Conservation (phyloP, 30 jellyfish, hydroid and myxozoan genomes). For the Pseudorhiza aurosa region DNA sequence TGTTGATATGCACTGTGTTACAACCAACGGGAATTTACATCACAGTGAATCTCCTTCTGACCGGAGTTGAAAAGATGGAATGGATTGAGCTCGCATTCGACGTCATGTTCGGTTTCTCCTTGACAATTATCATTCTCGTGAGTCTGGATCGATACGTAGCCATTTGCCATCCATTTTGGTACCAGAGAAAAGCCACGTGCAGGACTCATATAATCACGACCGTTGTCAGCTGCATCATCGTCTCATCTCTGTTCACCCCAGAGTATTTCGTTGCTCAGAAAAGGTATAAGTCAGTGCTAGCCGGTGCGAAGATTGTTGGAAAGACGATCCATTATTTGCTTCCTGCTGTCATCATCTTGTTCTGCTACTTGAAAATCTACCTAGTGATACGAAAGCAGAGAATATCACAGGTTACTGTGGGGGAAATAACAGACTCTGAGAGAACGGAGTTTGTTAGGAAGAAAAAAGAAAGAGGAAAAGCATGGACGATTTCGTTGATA, state of each 20-base stretch:
- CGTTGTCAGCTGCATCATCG: not conserved
- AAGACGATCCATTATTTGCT: not conserved
- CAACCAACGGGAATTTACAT: conserved; percentile 10
- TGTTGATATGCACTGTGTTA: not conserved
- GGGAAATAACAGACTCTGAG: not conserved
- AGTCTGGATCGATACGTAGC: conserved; percentile 44
- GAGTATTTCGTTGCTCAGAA: not conserved
- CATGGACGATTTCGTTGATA: conserved; percentile 18
- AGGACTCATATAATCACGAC: not conserved
- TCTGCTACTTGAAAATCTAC: conserved; percentile 7
- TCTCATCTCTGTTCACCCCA: not conserved
- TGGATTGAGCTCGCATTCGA: conserved; percentile 8
- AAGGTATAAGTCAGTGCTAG: not conserved
- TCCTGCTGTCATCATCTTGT: not conserved
- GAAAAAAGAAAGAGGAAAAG: conserved; percentile 6
- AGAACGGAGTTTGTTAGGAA: not conserved
- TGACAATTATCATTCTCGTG: conserved; percentile 5
- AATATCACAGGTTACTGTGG: not conserved
- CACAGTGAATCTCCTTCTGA: not conserved
- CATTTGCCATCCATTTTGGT: conserved; percentile 38
- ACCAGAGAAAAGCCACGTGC: conserved; percentile 38
- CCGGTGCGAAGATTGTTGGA: not conserved
- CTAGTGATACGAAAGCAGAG: conserved; percentile 12
- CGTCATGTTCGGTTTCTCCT: conserved; percentile 21
- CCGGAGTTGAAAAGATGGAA: not conserved